Percentiles rank a stretch among this genome's conserved stretches.
These are phyloP conservation scores for Coboldia fuscipes DNA, from an alignment of 1,140 invertebrate genomes.

Conservation along the genomic window DNA sequence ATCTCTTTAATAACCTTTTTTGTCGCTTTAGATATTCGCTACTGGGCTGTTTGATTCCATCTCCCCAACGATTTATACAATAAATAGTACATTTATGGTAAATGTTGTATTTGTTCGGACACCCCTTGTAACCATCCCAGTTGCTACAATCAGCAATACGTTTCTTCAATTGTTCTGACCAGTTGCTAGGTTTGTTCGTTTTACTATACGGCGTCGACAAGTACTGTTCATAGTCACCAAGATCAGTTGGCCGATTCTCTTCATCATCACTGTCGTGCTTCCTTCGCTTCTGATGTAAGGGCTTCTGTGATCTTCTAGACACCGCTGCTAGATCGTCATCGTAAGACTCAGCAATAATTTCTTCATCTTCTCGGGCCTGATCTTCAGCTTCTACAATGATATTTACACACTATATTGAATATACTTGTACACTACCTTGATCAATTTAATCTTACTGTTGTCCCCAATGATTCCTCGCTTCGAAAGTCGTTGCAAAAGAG, in stretches of 20 bases:
- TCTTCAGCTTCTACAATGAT: conserved; percentile 20
- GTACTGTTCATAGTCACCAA: conserved; percentile 10
- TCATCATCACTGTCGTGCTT: conserved; percentile 5
- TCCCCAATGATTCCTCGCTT: conserved; percentile 63
- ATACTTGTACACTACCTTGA: conserved; percentile 7
- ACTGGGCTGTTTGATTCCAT: conserved; percentile 44
- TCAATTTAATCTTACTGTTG: conserved; percentile 20
- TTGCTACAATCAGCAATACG: conserved; percentile 29
- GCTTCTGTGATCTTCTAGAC: too few species aligned
- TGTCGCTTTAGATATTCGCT: conserved; percentile 54
- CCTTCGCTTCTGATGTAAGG: too few species aligned
- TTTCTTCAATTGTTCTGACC: conserved; percentile 27
- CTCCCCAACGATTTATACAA: conserved; percentile 77
- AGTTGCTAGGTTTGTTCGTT: conserved; percentile 22
- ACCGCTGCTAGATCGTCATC: too few species aligned
- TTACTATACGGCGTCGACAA: conserved; percentile 10
- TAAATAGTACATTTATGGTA: conserved; percentile 80
- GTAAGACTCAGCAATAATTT: conserved; percentile 78
- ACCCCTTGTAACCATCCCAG: conserved; percentile 50
- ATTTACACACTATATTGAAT: conserved; percentile 14
- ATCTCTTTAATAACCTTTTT: conserved; percentile 59
- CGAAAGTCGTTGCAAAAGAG: conserved; percentile 60
- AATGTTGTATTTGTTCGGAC: conserved; percentile 92
- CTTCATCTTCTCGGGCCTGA: conserved; percentile 40
- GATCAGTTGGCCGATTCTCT: conserved; percentile 9